Percentiles rank a stretch among this genome's conserved stretches.
phyloP scores from a whole-genome alignment of 2,797 vertebrate genomes.

The Dromococcyx pavoninus region DNA sequence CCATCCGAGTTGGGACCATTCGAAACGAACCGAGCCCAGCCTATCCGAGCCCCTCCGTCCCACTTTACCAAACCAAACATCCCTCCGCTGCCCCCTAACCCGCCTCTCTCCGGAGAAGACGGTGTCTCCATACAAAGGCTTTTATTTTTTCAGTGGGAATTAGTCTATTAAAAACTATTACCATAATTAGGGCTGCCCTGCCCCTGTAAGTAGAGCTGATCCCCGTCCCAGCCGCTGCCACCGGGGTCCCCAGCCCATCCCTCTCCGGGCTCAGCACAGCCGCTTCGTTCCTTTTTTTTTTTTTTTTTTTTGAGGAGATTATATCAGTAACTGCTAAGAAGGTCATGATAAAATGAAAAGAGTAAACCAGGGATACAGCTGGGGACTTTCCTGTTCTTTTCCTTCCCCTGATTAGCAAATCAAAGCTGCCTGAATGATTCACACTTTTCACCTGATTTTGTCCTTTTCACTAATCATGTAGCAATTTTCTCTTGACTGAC shows the following conservation, averaged over 20 bases:
- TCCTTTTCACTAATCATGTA: constrained; percentile 99
- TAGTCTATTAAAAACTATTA: constrained; percentile 96
- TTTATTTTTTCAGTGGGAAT: constrained; percentile 83
- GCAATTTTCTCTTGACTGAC: constrained; percentile 99
- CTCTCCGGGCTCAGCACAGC: constrained; percentile 76
- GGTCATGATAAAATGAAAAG: constrained; percentile 96
- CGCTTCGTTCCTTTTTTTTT: constrained; percentile 78
- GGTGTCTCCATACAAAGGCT: constrained; percentile 78
- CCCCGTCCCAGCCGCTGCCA: too few relatives aligned
- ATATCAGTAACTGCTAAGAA: constrained; percentile 94
- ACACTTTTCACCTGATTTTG: constrained; percentile 99
- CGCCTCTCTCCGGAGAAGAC: constrained; percentile 79
- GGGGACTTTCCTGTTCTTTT: constrained; percentile 89
- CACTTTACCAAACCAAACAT: constrained; percentile 72
- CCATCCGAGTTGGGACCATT: too few relatives aligned
- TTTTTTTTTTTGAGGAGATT: constrained; percentile 84
- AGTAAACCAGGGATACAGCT: constrained; percentile 95
- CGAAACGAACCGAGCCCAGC: too few relatives aligned
- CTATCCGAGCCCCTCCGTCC: too few relatives aligned
- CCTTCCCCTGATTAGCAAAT: constrained; percentile 99
- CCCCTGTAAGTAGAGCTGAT: constrained; percentile 83
- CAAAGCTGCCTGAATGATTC: constrained; percentile 99
- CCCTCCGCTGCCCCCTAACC: constrained; percentile 68
- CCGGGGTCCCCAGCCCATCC: too few relatives aligned
- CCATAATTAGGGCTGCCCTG: constrained; percentile 92